Percentiles rank a stretch among this genome's conserved stretches.
Evolutionary conservation across 2,888 invertebrate species (phyloP).

Genomic region (Eugnorisma glareosa): DNA sequence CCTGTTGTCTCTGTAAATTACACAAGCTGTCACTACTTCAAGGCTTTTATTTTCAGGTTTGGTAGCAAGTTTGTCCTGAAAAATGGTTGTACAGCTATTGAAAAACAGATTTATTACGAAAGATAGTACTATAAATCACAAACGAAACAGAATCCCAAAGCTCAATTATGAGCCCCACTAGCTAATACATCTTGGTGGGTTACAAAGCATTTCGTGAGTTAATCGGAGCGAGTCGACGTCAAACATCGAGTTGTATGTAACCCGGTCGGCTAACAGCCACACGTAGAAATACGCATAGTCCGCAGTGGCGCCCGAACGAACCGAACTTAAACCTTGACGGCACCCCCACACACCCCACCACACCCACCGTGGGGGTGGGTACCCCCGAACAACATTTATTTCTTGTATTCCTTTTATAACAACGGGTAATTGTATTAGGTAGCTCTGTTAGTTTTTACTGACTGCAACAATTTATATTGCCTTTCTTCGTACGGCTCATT

Average conservation of each 20-base stretch:
- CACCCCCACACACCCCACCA: slow-evolving; percentile 61
- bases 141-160: slow-evolving; percentile 8
- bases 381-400: slow-evolving; percentile 76
- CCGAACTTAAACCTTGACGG: slow-evolving; percentile 79
- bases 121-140: slow-evolving; percentile 4
- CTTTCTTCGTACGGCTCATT: slow-evolving; percentile 51
- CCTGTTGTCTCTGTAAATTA: background rate
- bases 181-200: slow-evolving; percentile 48
- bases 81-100: background rate
- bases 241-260: slow-evolving; percentile 43
- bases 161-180: slow-evolving; percentile 23
- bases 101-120: background rate
- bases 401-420: slow-evolving; percentile 77
- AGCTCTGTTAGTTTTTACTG: slow-evolving; percentile 66
- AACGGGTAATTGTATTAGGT: slow-evolving; percentile 70
- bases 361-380: slow-evolving; percentile 11
- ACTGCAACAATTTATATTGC: slow-evolving; percentile 56
- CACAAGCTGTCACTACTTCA: background rate
- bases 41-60: background rate
- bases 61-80: background rate
- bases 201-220: slow-evolving; percentile 53
- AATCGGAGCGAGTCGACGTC: slow-evolving; percentile 39
- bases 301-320: slow-evolving; percentile 83
- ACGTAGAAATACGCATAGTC: slow-evolving; percentile 85
- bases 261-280: slow-evolving; percentile 70